A percentile compares a stretch with the other conserved stretches of the same genome.
These are phyloP conservation scores for Chloroclysta siterata DNA, from an alignment of 2,888 invertebrate species.

Conservation along the genomic window DNA sequence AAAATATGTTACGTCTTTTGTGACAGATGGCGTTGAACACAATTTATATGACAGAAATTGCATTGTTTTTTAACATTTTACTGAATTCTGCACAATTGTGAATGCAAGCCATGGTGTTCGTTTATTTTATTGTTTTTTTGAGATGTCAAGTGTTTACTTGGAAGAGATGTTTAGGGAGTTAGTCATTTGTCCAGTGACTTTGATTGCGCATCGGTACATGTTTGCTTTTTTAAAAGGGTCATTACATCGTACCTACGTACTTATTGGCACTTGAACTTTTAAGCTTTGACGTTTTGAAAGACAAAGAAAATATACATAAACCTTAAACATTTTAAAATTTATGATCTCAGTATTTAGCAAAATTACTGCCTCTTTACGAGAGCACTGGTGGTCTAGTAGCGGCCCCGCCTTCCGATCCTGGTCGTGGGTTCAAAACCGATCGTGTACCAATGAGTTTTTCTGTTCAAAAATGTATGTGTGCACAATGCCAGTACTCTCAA, in stretches of 20 bases:
- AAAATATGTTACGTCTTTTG: slow-evolving; percentile 66
- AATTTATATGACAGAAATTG: slow-evolving; percentile 73
- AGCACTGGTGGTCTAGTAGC: too few species aligned
- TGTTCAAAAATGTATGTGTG: too few species aligned
- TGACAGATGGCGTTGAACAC: slow-evolving; percentile 72
- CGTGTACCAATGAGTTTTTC: too few species aligned
- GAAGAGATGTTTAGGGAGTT: slow-evolving; percentile 77
- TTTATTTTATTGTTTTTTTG: slow-evolving; percentile 71
- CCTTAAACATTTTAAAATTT: too few species aligned
- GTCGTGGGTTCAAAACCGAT: too few species aligned
- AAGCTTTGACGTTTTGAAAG: slow-evolving; percentile 6
- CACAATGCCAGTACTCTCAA: too few species aligned
- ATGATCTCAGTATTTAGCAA: too few species aligned
- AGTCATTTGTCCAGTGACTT: slow-evolving; percentile 63
- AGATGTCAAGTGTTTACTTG: slow-evolving; percentile 71
- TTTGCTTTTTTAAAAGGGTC: slow-evolving; percentile 31
- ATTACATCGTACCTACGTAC: slow-evolving; percentile 9
- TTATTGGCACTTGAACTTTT: neutral
- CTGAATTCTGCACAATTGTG: slow-evolving; percentile 70
- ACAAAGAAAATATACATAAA: neutral
- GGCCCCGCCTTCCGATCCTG: too few species aligned
- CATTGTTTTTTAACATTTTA: slow-evolving; percentile 75
- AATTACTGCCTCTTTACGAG: too few species aligned
- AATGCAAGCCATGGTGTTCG: slow-evolving; percentile 66
- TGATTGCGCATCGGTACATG: slow-evolving; percentile 37